These are phyloP conservation scores for Danio jaintianensis DNA, from an alignment of 2,797 vertebrate species.

Conservation along the genomic window DNA sequence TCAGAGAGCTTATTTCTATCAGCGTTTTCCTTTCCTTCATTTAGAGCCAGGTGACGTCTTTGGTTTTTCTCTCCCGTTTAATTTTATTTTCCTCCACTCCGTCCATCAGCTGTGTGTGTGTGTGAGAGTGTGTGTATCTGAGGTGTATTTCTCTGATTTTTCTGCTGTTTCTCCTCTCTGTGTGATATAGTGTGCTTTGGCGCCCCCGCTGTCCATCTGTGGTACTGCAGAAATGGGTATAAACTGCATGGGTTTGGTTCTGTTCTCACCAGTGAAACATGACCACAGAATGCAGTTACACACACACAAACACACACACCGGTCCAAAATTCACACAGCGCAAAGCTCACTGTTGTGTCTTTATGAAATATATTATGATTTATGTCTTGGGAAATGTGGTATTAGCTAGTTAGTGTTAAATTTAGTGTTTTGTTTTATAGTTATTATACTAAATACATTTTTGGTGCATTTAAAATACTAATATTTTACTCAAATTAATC, in stretches of 20 bases:
- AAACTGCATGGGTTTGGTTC: conserved; percentile 85
- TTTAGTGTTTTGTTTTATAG: too few species aligned
- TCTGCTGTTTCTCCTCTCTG: conserved; percentile 74
- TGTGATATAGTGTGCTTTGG: conserved; percentile 84
- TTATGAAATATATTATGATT: too few species aligned
- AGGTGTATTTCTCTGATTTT: conserved; percentile 42
- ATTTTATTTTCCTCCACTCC: background rate
- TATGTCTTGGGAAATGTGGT: too few species aligned
- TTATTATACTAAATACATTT: too few species aligned
- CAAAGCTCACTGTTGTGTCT: background rate
- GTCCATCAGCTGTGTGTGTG: background rate
- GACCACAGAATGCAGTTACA: conserved; percentile 34
- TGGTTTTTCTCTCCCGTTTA: conserved; percentile 52
- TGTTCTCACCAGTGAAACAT: conserved; percentile 60
- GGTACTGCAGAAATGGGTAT: conserved; percentile 85
- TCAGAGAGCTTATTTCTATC: conserved; percentile 98
- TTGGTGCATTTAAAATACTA: too few species aligned
- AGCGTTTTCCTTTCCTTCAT: conserved; percentile 95
- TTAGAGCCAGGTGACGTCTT: conserved; percentile 92
- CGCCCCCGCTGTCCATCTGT: conserved; percentile 83
- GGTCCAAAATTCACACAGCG: background rate
- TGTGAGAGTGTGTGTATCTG: background rate
- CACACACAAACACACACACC: conserved; percentile 10
- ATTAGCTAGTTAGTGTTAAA: too few species aligned
- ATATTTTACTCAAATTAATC: too few species aligned